phyloP scores from a whole-genome alignment of 1,140 invertebrate genomes.

The Zaprionus vittiger region DNA sequence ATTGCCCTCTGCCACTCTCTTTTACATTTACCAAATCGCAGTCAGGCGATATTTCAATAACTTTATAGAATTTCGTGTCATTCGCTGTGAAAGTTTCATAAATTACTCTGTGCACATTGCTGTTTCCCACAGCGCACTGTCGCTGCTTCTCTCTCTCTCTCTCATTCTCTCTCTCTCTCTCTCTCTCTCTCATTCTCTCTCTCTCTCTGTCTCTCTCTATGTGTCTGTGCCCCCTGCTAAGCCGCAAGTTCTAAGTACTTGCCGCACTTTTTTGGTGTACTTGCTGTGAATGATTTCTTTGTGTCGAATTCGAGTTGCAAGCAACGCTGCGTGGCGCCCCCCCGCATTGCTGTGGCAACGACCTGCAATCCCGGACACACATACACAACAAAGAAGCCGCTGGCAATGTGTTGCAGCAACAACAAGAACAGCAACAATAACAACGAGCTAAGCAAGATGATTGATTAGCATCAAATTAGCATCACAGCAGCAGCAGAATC shows the following conservation, averaged over 20 bases:
- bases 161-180: not conserved
- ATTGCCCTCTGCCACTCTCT: not conserved
- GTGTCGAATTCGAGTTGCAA: conserved; percentile 20
- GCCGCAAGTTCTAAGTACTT: conserved; percentile 25
- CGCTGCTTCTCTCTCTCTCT: conserved; percentile 12
- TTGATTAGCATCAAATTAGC: conserved; percentile 48
- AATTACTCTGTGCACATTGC: conserved; percentile 21
- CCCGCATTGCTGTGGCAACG: conserved; percentile 12
- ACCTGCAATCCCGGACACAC: conserved; percentile 4
- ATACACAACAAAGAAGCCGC: conserved; percentile 24
- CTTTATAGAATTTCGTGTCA: conserved; percentile 32
- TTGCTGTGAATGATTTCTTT: conserved; percentile 30
- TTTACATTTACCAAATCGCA: not conserved
- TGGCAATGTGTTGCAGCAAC: conserved; percentile 25
- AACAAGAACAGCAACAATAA: conserved; percentile 16
- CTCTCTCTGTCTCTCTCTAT: not conserved
- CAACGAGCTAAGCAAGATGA: conserved; percentile 21
- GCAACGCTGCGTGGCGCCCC: not conserved
- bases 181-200: not conserved
- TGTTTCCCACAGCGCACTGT: conserved; percentile 30
- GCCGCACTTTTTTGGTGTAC: conserved; percentile 11
- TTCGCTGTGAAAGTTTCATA: conserved; percentile 35
- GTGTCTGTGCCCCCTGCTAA: conserved; percentile 8
- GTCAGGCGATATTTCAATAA: conserved; percentile 14
- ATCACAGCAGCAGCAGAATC: conserved; percentile 11